These are phyloP conservation scores for Hydrophis major DNA, from an alignment of 2,797 vertebrate species.

Conservation along the genomic window DNA sequence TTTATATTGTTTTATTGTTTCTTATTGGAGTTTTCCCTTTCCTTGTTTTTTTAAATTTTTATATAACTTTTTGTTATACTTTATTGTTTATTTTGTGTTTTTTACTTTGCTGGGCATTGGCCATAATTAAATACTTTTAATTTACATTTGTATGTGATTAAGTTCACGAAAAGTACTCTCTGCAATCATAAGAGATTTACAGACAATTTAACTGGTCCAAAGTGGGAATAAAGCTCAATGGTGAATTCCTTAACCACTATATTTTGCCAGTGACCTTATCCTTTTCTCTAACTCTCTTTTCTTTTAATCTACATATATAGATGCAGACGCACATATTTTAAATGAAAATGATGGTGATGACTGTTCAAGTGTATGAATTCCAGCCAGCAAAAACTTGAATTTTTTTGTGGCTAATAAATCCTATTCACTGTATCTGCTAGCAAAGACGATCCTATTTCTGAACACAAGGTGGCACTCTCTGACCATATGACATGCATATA, in stretches of 20 bases:
- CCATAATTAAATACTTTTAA: neutral
- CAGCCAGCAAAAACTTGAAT: neutral
- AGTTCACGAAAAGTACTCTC: neutral
- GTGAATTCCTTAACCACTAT: neutral
- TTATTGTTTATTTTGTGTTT: neutral
- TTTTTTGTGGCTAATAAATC: neutral
- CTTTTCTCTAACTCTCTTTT: neutral
- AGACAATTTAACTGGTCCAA: neutral
- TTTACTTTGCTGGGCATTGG: neutral
- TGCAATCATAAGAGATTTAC: neutral
- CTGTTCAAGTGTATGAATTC: neutral
- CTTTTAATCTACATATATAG: neutral
- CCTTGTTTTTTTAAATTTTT: neutral
- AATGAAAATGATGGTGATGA: constrained; percentile 12
- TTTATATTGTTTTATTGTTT: neutral
- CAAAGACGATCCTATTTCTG: constrained; percentile 43
- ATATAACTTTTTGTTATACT: neutral
- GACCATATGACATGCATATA: constrained; percentile 10
- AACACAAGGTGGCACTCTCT: constrained; percentile 64
- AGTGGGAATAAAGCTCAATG: neutral
- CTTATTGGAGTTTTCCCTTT: neutral
- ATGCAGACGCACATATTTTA: neutral
- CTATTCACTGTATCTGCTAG: neutral
- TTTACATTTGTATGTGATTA: neutral
- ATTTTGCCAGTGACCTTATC: neutral